phyloP scores from a whole-genome alignment of 2,888 invertebrate species.

The Scaptomyza reducta region DNA sequence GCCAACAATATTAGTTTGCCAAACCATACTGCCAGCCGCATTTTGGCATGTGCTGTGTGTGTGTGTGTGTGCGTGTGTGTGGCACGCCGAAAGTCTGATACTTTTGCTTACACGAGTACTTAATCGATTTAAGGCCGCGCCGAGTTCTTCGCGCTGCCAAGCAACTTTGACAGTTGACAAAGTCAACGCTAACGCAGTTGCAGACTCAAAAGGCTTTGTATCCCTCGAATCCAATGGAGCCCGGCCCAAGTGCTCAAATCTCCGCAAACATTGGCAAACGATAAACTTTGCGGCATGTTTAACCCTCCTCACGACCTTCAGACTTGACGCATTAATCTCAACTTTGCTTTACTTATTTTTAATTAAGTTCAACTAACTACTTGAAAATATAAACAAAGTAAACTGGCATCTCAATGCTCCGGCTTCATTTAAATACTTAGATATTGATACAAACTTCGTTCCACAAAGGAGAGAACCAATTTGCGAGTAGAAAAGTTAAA shows the following conservation, averaged over 20 bases:
- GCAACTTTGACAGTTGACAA: constrained; percentile 52
- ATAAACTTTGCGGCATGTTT: constrained; percentile 54
- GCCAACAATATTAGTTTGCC: constrained; percentile 58
- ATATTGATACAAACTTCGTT: constrained; percentile 1
- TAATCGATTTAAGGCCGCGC: constrained; percentile 57
- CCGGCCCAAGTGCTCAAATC: constrained; percentile 25
- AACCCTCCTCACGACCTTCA: constrained; percentile 48
- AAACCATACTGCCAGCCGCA: constrained; percentile 41
- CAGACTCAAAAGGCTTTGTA: constrained; percentile 12
- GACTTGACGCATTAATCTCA: constrained; percentile 65
- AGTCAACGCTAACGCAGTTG: constrained; percentile 21
- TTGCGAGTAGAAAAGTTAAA: no score
- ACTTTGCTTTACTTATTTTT: constrained; percentile 74
- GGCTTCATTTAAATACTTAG: constrained; percentile 4
- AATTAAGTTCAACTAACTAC: constrained; percentile 78
- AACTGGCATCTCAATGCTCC: constrained; percentile 39
- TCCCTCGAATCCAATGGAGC: constrained; percentile 27
- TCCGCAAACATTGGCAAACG: constrained; percentile 34
- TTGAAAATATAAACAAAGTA: constrained; percentile 73
- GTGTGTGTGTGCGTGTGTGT: background rate
- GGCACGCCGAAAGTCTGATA: constrained; percentile 32
- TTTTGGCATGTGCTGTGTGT: constrained; percentile 32
- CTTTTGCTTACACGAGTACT: constrained; percentile 51
- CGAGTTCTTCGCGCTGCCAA: constrained; percentile 33
- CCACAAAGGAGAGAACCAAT: no score